Conservation (phyloP, 2,888 invertebrate genomes). For the Netelia inedita region DNA sequence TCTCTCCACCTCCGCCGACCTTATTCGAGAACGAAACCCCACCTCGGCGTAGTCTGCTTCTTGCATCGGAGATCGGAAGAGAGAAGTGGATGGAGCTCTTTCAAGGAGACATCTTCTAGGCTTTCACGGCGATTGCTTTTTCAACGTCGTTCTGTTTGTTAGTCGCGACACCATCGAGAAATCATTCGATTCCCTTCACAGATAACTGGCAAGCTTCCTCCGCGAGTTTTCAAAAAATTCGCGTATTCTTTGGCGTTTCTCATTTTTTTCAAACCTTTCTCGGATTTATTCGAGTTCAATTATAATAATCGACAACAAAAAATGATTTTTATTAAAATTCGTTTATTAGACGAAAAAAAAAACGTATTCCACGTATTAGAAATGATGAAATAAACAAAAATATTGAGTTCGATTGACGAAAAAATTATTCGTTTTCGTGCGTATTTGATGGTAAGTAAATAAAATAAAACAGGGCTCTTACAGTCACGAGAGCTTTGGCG, state of each 20-base stretch:
- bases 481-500: neutral
- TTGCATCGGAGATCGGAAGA: slow-evolving; percentile 41
- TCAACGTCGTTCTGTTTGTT: slow-evolving; percentile 76
- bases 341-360: neutral
- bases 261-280: neutral
- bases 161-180: slow-evolving; percentile 69
- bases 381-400: too few relatives aligned
- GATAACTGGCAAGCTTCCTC: neutral
- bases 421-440: too few relatives aligned
- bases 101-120: slow-evolving; percentile 64
- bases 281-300: neutral
- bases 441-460: neutral
- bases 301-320: neutral
- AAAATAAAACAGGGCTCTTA: neutral
- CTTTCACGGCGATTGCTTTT: slow-evolving; percentile 80
- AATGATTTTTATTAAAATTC: neutral
- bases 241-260: neutral
- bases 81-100: slow-evolving; percentile 36
- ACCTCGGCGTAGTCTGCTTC: slow-evolving; percentile 24
- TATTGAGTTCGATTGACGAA: too few relatives aligned
- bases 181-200: slow-evolving; percentile 57
- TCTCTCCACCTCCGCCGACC: slow-evolving; percentile 31
- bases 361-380: too few relatives aligned
- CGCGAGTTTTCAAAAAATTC: slow-evolving; percentile 3
- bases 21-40: slow-evolving; percentile 40